phyloP scores from a whole-genome alignment of 92 coral and sea anemone genomes.

The Heteractis magnifica region DNA sequence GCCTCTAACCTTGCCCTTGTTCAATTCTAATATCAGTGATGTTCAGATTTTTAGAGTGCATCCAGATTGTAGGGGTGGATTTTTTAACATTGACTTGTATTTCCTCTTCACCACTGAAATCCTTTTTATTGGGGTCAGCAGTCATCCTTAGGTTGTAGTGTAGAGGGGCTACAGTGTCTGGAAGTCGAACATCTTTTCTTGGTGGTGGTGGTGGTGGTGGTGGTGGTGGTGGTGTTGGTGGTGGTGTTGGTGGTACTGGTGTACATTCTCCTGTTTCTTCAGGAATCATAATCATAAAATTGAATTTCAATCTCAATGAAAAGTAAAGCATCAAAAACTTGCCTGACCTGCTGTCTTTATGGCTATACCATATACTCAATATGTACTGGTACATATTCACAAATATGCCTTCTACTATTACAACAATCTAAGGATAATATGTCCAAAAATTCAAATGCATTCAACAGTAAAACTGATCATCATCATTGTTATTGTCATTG shows the following conservation, averaged over 20 bases:
- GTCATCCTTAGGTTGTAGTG: conserved; percentile 17
- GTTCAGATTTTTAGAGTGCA: conserved; percentile 36
- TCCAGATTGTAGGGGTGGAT: conserved; percentile 4
- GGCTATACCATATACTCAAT: no score
- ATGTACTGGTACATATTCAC: no score
- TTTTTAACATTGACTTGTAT: conserved; percentile 9
- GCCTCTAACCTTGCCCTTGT: background rate
- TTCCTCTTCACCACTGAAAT: conserved; percentile 28
- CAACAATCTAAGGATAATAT: no score
- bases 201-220: background rate
- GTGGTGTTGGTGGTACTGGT: background rate
- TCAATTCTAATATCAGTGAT: conserved; percentile 11
- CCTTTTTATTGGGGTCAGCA: conserved; percentile 38
- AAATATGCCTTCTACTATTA: no score
- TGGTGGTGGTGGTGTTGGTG: conserved; percentile 4
- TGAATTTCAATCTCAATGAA: background rate
- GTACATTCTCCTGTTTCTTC: background rate
- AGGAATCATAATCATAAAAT: background rate
- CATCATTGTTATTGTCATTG: no score
- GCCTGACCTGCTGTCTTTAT: no score
- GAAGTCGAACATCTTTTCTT: conserved; percentile 24
- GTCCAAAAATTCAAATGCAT: no score
- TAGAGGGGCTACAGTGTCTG: conserved; percentile 16
- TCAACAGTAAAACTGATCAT: no score
- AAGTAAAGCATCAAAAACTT: no score